phyloP scores from a whole-genome alignment of 1,140 invertebrate genomes.

The Neodiprion lecontei region DNA sequence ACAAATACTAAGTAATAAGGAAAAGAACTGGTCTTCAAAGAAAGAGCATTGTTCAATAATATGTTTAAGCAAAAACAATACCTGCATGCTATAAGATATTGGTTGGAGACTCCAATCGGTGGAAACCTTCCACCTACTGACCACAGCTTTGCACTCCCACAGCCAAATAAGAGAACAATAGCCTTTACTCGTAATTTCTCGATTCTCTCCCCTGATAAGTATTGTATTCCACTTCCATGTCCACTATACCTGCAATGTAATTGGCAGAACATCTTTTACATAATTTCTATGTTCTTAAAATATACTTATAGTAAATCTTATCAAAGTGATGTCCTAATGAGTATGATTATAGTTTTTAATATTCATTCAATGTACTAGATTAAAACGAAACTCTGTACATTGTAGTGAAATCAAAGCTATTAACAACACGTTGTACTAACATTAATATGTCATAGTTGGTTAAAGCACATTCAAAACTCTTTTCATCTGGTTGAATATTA shows the following conservation, averaged over 20 bases:
- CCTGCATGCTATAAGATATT: slow-evolving; percentile 75
- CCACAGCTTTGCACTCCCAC: slow-evolving; percentile 71
- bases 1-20: too few relatives aligned
- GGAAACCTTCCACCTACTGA: slow-evolving; percentile 66
- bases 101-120: slow-evolving; percentile 70
- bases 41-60: not conserved
- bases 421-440: slow-evolving; percentile 55
- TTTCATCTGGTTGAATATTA: slow-evolving; percentile 63
- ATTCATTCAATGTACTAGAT: slow-evolving; percentile 31
- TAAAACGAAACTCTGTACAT: slow-evolving; percentile 23
- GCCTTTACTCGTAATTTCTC: slow-evolving; percentile 66
- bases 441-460: slow-evolving; percentile 70
- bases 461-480: slow-evolving; percentile 67
- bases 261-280: not conserved
- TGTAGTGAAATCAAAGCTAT: slow-evolving; percentile 6
- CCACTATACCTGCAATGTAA: slow-evolving; percentile 70
- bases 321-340: not conserved
- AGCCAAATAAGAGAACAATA: slow-evolving; percentile 76
- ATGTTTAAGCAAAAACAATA: slow-evolving; percentile 41
- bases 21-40: not conserved
- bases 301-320: not conserved
- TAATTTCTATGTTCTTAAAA: not conserved
- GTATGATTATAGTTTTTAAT: not conserved
- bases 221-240: slow-evolving; percentile 78
- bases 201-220: slow-evolving; percentile 67